Conservation (phyloP, 2,113 vertebrate genomes). For the Regulus satrapa region DNA sequence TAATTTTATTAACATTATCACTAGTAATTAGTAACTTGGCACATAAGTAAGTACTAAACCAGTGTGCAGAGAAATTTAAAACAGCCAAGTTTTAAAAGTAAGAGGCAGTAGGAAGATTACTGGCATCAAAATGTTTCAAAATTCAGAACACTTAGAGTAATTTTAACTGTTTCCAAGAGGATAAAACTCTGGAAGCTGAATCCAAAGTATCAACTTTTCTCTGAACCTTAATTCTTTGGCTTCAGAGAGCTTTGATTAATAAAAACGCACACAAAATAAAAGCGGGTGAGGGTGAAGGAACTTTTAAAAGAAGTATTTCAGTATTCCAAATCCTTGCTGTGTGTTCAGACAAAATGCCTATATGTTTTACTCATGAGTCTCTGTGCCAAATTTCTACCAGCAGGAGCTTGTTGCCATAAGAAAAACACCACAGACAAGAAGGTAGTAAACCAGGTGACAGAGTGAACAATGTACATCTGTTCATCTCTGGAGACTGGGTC, state of each 20-base stretch:
- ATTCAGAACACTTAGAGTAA: background rate
- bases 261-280: background rate
- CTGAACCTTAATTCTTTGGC: background rate
- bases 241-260: background rate
- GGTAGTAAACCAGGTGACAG: background rate
- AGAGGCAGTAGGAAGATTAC: background rate
- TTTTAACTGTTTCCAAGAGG: background rate
- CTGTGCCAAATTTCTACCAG: background rate
- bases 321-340: background rate
- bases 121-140: background rate
- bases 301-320: background rate
- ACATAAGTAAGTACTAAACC: background rate
- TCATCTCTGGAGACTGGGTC: background rate
- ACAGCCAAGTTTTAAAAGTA: background rate
- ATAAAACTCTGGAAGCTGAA: background rate
- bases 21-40: background rate
- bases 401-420: background rate
- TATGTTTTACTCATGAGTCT: background rate
- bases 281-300: accelerated
- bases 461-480: background rate
- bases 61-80: background rate
- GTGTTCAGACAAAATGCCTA: background rate
- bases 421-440: background rate
- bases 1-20: background rate
- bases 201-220: background rate